A percentile compares a stretch with the other conserved stretches of the same genome.
Conservation (phyloP, 2,888 invertebrate genomes). For the Conchocele bisecta region DNA sequence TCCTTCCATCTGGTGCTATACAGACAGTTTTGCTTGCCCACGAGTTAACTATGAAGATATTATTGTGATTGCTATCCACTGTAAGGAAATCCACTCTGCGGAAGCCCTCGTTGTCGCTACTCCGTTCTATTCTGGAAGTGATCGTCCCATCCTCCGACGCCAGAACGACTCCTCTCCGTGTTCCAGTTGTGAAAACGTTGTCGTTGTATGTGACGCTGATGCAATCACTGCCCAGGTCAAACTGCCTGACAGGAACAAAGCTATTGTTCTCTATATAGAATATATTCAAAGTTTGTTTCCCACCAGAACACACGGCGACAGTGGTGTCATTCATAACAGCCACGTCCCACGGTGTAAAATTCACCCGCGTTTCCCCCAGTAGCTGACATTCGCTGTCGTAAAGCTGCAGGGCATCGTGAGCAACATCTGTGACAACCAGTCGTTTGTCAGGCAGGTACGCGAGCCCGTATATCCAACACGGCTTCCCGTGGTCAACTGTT, state of each 20-base stretch:
- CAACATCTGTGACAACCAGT: slow-evolving; percentile 39
- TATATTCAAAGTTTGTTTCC: slow-evolving; percentile 9
- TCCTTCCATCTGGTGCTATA: slow-evolving; percentile 16
- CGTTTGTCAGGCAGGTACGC: slow-evolving; percentile 11
- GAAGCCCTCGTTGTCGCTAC: neutral
- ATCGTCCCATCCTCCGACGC: slow-evolving; percentile 12
- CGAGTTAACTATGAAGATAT: slow-evolving; percentile 23
- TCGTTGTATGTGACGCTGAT: slow-evolving; percentile 14
- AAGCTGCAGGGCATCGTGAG: slow-evolving; percentile 38
- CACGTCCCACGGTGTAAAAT: slow-evolving; percentile 38
- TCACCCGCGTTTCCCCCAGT: slow-evolving; percentile 2
- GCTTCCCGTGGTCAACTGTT: slow-evolving; percentile 23
- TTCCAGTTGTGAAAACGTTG: slow-evolving; percentile 17
- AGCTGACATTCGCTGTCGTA: slow-evolving; percentile 3
- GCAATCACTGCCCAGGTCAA: slow-evolving; percentile 22
- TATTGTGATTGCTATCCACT: neutral
- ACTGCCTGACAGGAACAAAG: neutral
- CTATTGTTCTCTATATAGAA: slow-evolving; percentile 6
- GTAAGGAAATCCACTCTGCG: slow-evolving; percentile 27
- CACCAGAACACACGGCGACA: slow-evolving; percentile 24
- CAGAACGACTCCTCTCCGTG: slow-evolving; percentile 17
- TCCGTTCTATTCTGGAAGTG: slow-evolving; percentile 8
- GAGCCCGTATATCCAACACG: slow-evolving; percentile 39
- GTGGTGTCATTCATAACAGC: neutral
- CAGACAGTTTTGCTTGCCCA: slow-evolving; percentile 30